These are phyloP conservation scores for Sabatieria punctata DNA, from an alignment of 2,888 invertebrate genomes.

Conservation along the genomic window DNA sequence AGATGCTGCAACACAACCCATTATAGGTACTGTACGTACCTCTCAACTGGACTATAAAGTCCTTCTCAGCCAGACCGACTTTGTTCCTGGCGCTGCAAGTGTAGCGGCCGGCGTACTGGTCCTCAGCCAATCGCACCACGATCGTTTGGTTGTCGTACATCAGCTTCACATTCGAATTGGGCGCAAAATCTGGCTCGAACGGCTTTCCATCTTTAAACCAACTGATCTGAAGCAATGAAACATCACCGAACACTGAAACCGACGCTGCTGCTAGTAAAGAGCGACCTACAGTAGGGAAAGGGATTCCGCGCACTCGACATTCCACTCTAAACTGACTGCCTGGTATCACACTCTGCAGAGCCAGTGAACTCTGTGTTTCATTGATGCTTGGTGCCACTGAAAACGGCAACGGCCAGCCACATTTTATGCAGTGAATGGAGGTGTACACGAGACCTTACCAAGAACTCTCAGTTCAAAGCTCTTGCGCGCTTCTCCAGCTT, in stretches of 20 bases:
- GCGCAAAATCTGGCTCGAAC: background rate
- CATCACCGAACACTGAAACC: background rate
- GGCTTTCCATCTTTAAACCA: slow-evolving; percentile 11
- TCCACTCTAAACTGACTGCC: slow-evolving; percentile 27
- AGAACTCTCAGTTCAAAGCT: slow-evolving; percentile 21
- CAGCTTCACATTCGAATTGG: background rate
- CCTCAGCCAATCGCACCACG: slow-evolving; percentile 7
- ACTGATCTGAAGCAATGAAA: slow-evolving; percentile 3
- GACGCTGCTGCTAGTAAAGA: background rate
- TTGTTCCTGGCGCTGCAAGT: slow-evolving; percentile 33
- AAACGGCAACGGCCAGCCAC: background rate
- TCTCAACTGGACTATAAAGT: slow-evolving; percentile 21
- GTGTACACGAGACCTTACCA: slow-evolving; percentile 8
- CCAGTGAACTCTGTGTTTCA: slow-evolving; percentile 18
- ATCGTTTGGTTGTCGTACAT: slow-evolving; percentile 14
- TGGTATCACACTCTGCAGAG: slow-evolving; percentile 17
- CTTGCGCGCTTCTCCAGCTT: slow-evolving; percentile 23
- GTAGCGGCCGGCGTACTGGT: slow-evolving; percentile 20
- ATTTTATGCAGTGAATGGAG: background rate
- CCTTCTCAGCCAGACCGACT: slow-evolving; percentile 28
- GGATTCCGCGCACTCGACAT: slow-evolving; percentile 33
- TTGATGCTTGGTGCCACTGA: slow-evolving; percentile 20
- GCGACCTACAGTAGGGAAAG: slow-evolving; percentile 29
- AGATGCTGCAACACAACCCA: too few relatives aligned
- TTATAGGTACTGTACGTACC: too few relatives aligned